Conservation (phyloP, 2,888 invertebrate genomes). For the Morpho helenor region DNA sequence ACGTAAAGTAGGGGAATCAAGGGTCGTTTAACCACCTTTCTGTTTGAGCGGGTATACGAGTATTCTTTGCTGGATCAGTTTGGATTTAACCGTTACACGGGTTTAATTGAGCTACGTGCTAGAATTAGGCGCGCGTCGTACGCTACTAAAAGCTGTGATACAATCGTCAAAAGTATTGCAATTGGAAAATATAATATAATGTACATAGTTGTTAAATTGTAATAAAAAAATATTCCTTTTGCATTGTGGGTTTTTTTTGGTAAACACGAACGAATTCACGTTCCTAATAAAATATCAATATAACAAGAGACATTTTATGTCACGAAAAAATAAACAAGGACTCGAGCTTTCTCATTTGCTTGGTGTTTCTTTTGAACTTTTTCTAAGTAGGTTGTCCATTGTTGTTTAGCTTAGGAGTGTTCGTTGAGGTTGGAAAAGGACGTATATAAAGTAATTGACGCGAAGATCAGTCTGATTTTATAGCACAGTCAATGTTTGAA, state of each 20-base stretch:
- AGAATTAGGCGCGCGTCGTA: too few species aligned
- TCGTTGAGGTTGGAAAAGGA: conserved; percentile 8
- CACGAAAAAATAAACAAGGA: neutral
- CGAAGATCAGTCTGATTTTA: conserved; percentile 11
- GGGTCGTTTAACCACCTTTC: too few species aligned
- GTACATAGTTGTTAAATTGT: too few species aligned
- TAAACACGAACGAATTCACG: neutral
- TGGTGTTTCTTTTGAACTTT: conserved; percentile 5
- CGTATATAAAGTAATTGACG: conserved; percentile 10
- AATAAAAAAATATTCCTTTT: too few species aligned
- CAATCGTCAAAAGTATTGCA: too few species aligned
- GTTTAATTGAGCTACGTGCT: too few species aligned
- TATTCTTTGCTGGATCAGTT: too few species aligned
- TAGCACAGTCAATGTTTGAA: conserved; percentile 15
- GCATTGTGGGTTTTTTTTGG: neutral
- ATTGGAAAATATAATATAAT: too few species aligned
- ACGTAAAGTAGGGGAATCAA: too few species aligned
- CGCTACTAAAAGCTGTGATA: too few species aligned
- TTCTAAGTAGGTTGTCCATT: conserved; percentile 2
- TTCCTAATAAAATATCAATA: neutral
- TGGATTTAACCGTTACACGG: too few species aligned
- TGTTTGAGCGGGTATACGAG: too few species aligned
- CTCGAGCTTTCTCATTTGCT: conserved; percentile 4
- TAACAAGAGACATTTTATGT: neutral
- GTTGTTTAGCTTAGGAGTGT: neutral